These are phyloP conservation scores for Exephanes ischioxanthus DNA, from an alignment of 2,888 invertebrate species.

Conservation along the genomic window DNA sequence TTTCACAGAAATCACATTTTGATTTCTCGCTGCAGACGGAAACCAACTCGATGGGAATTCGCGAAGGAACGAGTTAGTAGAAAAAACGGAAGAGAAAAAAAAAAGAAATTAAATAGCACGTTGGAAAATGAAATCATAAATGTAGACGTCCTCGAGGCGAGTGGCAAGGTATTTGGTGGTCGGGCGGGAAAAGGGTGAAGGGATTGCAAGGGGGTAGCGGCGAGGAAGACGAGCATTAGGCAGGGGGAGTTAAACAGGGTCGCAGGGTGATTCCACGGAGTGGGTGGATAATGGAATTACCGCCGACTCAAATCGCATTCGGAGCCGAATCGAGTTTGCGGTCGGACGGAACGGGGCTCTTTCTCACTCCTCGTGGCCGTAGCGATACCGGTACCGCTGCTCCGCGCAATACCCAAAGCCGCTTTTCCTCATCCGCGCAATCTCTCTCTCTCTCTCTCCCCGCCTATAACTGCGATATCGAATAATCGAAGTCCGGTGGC, in stretches of 20 bases:
- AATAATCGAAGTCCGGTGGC: slow-evolving; percentile 57
- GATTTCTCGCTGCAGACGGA: slow-evolving; percentile 12
- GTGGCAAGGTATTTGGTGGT: slow-evolving; percentile 42
- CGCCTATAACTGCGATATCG: slow-evolving; percentile 51
- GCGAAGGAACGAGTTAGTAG: slow-evolving; percentile 18
- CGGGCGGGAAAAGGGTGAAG: slow-evolving; percentile 46
- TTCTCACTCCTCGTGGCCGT: slow-evolving; percentile 41
- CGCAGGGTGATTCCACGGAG: slow-evolving; percentile 73
- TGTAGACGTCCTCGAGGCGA: slow-evolving; percentile 68
- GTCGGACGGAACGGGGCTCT: slow-evolving; percentile 75
- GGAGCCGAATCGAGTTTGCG: slow-evolving; percentile 80
- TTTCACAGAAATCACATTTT: neutral
- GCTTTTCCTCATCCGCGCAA: slow-evolving; percentile 55
- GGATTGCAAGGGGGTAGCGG: slow-evolving; percentile 55
- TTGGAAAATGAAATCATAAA: slow-evolving; percentile 78
- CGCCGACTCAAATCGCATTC: slow-evolving; percentile 80
- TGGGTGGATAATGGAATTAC: slow-evolving; percentile 80
- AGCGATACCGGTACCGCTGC: slow-evolving; percentile 52
- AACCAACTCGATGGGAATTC: slow-evolving; percentile 14
- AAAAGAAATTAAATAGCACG: slow-evolving; percentile 58
- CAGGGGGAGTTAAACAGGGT: slow-evolving; percentile 58
- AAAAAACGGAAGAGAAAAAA: slow-evolving; percentile 6
- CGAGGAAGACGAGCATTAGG: slow-evolving; percentile 31
- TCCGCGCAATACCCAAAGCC: slow-evolving; percentile 49
- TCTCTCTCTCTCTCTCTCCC: slow-evolving; percentile 3